phyloP scores from a whole-genome alignment of 2,888 invertebrate genomes.

The Schizotus pectinicornis region DNA sequence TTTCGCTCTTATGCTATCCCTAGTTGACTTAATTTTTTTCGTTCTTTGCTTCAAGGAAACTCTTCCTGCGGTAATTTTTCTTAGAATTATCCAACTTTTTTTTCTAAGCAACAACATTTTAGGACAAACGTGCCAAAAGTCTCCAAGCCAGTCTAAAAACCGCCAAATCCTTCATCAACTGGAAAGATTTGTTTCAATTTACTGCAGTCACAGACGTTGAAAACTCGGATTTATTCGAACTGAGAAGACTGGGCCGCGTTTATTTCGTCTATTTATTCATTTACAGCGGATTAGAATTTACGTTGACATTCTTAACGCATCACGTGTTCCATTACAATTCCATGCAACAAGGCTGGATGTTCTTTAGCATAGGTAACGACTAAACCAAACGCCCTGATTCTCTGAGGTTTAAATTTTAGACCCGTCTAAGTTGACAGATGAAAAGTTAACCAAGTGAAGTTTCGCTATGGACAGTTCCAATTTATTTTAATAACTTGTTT shows the following conservation, averaged over 20 bases:
- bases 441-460: too few species aligned
- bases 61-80: constrained; percentile 69
- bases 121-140: constrained; percentile 74
- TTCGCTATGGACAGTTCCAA: too few species aligned
- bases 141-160: constrained; percentile 63
- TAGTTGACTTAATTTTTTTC: constrained; percentile 80
- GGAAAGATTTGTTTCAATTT: constrained; percentile 65
- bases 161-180: constrained; percentile 50
- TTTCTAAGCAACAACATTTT: constrained; percentile 42
- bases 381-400: too few species aligned
- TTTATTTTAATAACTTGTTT: too few species aligned
- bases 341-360: constrained; percentile 98
- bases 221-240: constrained; percentile 66
- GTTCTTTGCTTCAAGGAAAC: constrained; percentile 81
- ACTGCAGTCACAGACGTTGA: constrained; percentile 71
- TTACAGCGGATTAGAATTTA: constrained; percentile 97
- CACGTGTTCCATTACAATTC: constrained; percentile 88
- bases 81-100: constrained; percentile 3
- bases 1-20: constrained; percentile 75
- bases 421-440: too few species aligned
- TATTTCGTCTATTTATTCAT: constrained; percentile 93
- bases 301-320: constrained; percentile 95
- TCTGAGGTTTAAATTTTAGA: too few species aligned
- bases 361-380: constrained; percentile 81
- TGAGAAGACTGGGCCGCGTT: constrained; percentile 73